Evolutionary conservation across 2,888 invertebrate genomes (phyloP), one percentile per base, ranked within the genome.

Genomic region (Neuroscelio doddi): DNA sequence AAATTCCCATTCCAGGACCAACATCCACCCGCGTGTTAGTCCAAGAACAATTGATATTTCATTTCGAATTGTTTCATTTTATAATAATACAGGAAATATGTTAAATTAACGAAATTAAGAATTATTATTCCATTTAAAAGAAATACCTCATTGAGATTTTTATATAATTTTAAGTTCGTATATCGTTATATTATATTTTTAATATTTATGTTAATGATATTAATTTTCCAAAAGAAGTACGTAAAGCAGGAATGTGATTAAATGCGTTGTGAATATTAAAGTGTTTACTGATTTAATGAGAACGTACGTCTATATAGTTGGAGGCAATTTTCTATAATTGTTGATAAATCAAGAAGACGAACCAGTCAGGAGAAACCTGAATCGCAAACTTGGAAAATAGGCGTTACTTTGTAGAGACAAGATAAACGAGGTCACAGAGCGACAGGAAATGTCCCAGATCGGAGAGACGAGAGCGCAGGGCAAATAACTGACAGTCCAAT

Each of bases 1-100:
- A 67, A 67, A 67, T 67, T 59, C 67, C 62, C 34, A 63, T 67
- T 67, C 47, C 67, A 56, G 62, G 52, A 51, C 52, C 59, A 41
- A 42, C 58, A 41, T 26, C 39, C 39, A 32, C 52, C 29, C 39
- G 50, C 36, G 41, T 21, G 21, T 5, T 3, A 2, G 21, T 5
- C 5, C 21, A n/a, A 26, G 8, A 26, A 30, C 30, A 9, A 30
- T 30, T 30, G 30, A 30, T 30, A 30, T 30, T 30, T 30, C 30
- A 2, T 9, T 30, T 30, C 30, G 8, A 30, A 5, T 5, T 30
- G 9, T 9, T 5, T 21, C 21, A 21, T 3, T 21, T 21, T 2
- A 21, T 5, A 21, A 3, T 21, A 5, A 21, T 21, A 21, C 21
- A 5, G 21, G 21, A 21, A 21, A 21, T n/a, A n/a, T n/a, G n/a